Conservation (phyloP, 2,113 vertebrate genomes). For the Pseudois nayaur region DNA sequence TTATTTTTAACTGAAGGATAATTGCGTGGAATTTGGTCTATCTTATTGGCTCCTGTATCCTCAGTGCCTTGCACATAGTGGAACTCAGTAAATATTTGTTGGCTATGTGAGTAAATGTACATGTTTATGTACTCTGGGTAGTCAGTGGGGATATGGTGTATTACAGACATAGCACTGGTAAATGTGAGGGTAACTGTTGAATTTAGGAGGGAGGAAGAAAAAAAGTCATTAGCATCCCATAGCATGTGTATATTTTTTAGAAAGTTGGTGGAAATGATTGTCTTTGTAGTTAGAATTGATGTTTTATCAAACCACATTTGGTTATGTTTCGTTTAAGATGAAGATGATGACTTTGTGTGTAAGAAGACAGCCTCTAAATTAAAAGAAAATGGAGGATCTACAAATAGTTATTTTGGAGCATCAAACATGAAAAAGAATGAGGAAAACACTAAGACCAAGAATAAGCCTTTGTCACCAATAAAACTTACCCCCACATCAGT, state of each 20-base stretch:
- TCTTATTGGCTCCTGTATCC: neutral
- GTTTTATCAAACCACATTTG: conserved; percentile 12
- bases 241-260: neutral
- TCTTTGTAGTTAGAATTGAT: neutral
- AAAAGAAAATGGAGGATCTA: conserved; percentile 82
- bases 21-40: neutral
- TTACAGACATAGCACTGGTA: neutral
- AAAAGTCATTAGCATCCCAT: neutral
- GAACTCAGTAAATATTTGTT: neutral
- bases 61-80: neutral
- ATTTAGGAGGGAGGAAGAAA: neutral
- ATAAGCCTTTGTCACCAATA: conserved; percentile 81
- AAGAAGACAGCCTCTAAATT: conserved; percentile 82
- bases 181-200: neutral
- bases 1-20: neutral
- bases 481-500: conserved; percentile 89
- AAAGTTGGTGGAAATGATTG: neutral
- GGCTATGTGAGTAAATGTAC: neutral
- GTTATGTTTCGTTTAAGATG: conserved; percentile 83
- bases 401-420: conserved; percentile 13
- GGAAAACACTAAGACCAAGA: conserved; percentile 75
- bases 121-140: neutral
- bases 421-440: conserved; percentile 66
- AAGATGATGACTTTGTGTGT: conserved; percentile 89
- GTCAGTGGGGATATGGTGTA: neutral